Conservation (phyloP, 1,140 invertebrate species). For the Trissolcus basalis region DNA sequence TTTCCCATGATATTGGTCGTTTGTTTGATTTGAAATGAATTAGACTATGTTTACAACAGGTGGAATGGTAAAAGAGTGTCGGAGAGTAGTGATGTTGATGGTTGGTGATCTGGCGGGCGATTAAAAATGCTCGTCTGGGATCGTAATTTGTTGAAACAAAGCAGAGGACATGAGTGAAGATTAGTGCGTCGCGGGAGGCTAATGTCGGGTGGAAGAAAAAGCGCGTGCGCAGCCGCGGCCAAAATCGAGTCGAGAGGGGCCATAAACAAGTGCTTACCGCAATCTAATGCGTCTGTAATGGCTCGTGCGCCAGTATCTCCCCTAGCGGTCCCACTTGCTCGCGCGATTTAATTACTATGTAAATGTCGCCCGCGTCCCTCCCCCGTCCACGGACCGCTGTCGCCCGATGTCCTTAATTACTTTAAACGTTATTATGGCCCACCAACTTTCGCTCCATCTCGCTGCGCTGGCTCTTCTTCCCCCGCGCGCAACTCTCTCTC, state of each 20-base stretch:
- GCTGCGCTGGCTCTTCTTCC: slow-evolving; percentile 2
- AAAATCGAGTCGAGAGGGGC: slow-evolving; percentile 62
- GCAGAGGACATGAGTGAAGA: slow-evolving; percentile 31
- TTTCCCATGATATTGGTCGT: too few relatives aligned
- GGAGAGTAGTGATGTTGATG: too few relatives aligned
- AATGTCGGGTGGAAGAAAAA: slow-evolving; percentile 37
- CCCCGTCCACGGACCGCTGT: slow-evolving; percentile 62
- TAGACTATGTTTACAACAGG: too few relatives aligned
- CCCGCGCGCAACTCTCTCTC: not conserved
- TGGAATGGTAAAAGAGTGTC: too few relatives aligned
- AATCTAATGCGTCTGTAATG: slow-evolving; percentile 77
- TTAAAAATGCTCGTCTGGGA: too few relatives aligned
- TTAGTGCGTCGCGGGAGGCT: slow-evolving; percentile 35
- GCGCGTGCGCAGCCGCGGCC: slow-evolving; percentile 4
- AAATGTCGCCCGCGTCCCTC: slow-evolving; percentile 74
- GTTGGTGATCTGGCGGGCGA: too few relatives aligned
- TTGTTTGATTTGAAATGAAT: too few relatives aligned
- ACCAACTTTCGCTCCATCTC: slow-evolving; percentile 65
- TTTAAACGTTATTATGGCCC: slow-evolving; percentile 76
- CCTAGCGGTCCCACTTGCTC: slow-evolving; percentile 73
- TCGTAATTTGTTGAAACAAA: too few relatives aligned
- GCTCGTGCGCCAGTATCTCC: slow-evolving; percentile 73
- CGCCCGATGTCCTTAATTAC: slow-evolving; percentile 77
- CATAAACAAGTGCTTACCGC: slow-evolving; percentile 78
- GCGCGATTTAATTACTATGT: slow-evolving; percentile 77